phyloP scores from a whole-genome alignment of 2,113 vertebrate genomes.

The Pogonocichla stellata region DNA sequence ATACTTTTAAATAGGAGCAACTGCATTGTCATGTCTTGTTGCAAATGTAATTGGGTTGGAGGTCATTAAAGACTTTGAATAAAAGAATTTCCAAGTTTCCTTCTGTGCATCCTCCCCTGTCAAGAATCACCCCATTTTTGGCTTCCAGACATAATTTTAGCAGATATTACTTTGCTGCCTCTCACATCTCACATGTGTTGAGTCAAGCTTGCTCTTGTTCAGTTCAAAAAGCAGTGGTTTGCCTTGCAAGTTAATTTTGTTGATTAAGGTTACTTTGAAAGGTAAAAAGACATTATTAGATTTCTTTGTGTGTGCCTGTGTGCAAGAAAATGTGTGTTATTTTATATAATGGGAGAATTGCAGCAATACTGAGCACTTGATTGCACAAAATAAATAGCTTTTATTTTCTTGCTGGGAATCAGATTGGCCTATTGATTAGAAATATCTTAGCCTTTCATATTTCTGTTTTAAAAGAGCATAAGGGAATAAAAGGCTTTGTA shows the following conservation, averaged over 20 bases:
- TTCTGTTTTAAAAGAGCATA: not conserved
- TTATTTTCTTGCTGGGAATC: not conserved
- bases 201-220: constrained; percentile 35
- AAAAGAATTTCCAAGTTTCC: constrained; percentile 38
- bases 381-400: not conserved
- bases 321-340: not conserved
- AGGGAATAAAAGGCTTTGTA: not conserved
- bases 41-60: constrained; percentile 25
- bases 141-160: constrained; percentile 25
- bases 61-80: constrained; percentile 46
- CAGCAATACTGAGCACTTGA: not conserved
- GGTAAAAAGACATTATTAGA: constrained; percentile 15
- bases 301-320: not conserved
- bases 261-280: constrained; percentile 49
- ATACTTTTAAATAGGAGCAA: not conserved
- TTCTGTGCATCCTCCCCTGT: not conserved
- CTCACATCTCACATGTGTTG: not conserved
- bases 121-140: constrained; percentile 17
- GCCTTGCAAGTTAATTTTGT: not conserved
- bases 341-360: not conserved
- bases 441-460: not conserved
- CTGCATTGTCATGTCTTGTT: constrained; percentile 8
- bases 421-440: not conserved
- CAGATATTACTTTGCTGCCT: not conserved
- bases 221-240: constrained; percentile 34